Conservation (phyloP, 53 echinoderm and acorn worm species). For the Crossaster papposus region DNA sequence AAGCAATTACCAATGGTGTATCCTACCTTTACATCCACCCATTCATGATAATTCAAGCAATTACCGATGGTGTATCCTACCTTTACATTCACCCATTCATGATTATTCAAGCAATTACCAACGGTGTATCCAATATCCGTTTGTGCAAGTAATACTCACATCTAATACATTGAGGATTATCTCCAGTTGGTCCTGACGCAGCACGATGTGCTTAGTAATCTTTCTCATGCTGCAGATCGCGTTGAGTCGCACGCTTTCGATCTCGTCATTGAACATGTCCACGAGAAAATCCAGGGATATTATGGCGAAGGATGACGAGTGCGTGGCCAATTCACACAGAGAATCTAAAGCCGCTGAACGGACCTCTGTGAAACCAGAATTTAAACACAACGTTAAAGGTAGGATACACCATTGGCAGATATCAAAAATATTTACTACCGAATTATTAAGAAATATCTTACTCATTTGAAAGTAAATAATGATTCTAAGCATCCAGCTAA, state of each 20-base stretch:
- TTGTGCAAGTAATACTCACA: slow-evolving; percentile 72
- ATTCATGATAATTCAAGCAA: too few relatives aligned
- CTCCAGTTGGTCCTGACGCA: slow-evolving; percentile 93
- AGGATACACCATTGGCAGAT: too few relatives aligned
- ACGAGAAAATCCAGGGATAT: slow-evolving; percentile 91
- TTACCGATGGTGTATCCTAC: too few relatives aligned
- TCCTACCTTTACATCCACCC: too few relatives aligned
- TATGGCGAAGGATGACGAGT: slow-evolving; percentile 87
- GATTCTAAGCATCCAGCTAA: too few relatives aligned
- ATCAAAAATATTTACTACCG: too few relatives aligned
- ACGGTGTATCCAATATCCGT: too few relatives aligned
- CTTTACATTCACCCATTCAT: too few relatives aligned
- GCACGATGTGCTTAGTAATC: slow-evolving; percentile 80
- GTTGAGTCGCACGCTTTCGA: slow-evolving; percentile 92
- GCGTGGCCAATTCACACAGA: slow-evolving; percentile 91
- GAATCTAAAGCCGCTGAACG: slow-evolving; percentile 88
- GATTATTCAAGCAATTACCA: too few relatives aligned
- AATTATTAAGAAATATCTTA: too few relatives aligned
- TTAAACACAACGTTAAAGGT: background rate
- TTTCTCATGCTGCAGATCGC: slow-evolving; percentile 91
- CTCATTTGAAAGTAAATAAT: too few relatives aligned
- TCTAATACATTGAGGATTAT: slow-evolving; percentile 93
- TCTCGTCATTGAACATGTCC: slow-evolving; percentile 98
- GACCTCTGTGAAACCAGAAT: slow-evolving; percentile 71
- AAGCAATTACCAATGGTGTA: too few relatives aligned